phyloP scores from a whole-genome alignment of 2,797 vertebrate species.

The Ibycter americanus region DNA sequence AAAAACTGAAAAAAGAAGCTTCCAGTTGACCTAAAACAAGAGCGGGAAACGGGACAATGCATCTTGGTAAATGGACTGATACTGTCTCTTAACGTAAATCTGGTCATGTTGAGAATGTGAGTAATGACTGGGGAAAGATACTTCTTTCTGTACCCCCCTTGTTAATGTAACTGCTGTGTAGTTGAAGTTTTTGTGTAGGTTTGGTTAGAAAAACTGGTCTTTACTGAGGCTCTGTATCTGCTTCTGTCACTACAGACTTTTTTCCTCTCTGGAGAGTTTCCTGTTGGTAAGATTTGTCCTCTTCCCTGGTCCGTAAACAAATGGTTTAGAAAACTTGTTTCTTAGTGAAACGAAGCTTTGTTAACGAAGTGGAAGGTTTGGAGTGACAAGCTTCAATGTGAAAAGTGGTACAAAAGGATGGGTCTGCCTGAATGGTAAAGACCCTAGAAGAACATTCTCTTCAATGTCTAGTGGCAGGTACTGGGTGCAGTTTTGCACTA shows the following conservation, averaged over 20 bases:
- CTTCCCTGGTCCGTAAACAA: not conserved
- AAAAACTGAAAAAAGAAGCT: constrained; percentile 83
- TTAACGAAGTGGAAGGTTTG: not conserved
- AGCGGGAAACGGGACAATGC: not conserved
- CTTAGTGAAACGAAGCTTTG: not conserved
- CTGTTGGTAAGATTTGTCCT: not conserved
- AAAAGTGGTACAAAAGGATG: not conserved
- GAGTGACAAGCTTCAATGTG: not conserved
- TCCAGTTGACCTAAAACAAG: constrained; percentile 54
- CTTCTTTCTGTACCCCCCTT: accelerated
- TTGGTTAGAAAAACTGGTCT: not conserved
- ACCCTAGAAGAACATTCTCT: not conserved
- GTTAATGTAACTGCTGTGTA: not conserved
- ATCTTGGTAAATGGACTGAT: not conserved
- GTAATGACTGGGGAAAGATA: not conserved
- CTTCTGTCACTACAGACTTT: not conserved
- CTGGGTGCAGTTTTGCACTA: not conserved
- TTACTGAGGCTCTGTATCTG: not conserved
- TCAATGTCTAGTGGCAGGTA: not conserved
- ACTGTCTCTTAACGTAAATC: not conserved
- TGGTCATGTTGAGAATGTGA: not conserved
- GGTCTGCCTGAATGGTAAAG: not conserved
- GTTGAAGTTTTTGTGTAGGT: not conserved
- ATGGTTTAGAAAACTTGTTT: not conserved
- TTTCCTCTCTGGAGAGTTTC: not conserved